These are phyloP conservation scores for Lynx canadensis DNA, from an alignment of 2,113 vertebrate species.

Conservation along the genomic window DNA sequence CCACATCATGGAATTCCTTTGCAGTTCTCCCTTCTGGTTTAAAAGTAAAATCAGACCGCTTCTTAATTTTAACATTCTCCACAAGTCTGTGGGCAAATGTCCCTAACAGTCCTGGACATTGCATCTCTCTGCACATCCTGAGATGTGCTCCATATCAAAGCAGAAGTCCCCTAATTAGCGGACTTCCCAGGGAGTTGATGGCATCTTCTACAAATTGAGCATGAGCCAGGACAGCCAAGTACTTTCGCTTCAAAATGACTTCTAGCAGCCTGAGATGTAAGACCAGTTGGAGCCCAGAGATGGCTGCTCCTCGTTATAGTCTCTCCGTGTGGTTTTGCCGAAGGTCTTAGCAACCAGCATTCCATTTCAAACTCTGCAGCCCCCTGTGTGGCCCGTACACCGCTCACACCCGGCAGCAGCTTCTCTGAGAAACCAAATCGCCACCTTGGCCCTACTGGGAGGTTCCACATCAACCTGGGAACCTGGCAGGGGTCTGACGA, in stretches of 20 bases:
- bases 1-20: background rate
- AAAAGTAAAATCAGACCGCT: slow-evolving; percentile 24
- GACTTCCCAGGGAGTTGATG: background rate
- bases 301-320: background rate
- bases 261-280: background rate
- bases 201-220: slow-evolving; percentile 41
- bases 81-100: background rate
- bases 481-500: background rate
- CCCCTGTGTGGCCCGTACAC: background rate
- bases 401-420: slow-evolving; percentile 13
- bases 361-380: background rate
- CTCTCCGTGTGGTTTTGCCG: background rate
- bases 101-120: background rate
- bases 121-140: background rate
- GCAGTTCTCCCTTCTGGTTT: slow-evolving; percentile 8
- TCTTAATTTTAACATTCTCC: slow-evolving; percentile 42
- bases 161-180: background rate
- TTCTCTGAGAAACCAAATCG: slow-evolving; percentile 19
- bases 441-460: background rate
- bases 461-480: background rate
- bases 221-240: background rate
- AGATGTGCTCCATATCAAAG: background rate
- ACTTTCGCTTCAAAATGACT: background rate
- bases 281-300: background rate
- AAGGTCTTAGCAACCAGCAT: slow-evolving; percentile 53